A percentile compares a stretch with the other conserved stretches of the same genome.
phyloP scores from a whole-genome alignment of 2,888 invertebrate genomes.

The Cheilosia scutellata region DNA sequence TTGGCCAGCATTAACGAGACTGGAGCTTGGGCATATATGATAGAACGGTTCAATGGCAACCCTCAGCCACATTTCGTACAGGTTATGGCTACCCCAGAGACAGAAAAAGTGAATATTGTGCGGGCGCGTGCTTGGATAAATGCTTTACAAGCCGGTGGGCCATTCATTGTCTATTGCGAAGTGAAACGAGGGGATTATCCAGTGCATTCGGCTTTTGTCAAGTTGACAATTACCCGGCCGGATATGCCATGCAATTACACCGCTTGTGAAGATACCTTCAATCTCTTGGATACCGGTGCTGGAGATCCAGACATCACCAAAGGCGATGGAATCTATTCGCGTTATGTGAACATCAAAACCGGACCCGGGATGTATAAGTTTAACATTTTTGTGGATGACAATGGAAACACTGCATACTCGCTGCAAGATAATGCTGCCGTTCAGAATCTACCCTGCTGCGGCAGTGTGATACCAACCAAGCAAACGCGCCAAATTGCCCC shows the following conservation, averaged over 20 bases:
- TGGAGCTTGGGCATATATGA: constrained; percentile 87
- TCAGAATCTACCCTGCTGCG: constrained; percentile 84
- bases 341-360: constrained; percentile 86
- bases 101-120: constrained; percentile 69
- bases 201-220: constrained; percentile 86
- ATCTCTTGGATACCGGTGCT: constrained; percentile 86
- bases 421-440: constrained; percentile 51
- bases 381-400: constrained; percentile 85
- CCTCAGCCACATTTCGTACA: constrained; percentile 87
- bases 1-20: constrained; percentile 85
- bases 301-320: constrained; percentile 88
- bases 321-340: constrained; percentile 88
- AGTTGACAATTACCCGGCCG: constrained; percentile 84
- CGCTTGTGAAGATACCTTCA: constrained; percentile 83
- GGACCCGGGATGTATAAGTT: constrained; percentile 85
- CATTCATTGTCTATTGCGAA: constrained; percentile 85
- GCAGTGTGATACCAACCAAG: constrained; percentile 84
- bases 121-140: constrained; percentile 85
- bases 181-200: constrained; percentile 86
- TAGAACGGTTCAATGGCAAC: constrained; percentile 86
- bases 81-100: constrained; percentile 86
- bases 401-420: constrained; percentile 85
- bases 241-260: constrained; percentile 77
- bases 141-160: constrained; percentile 81
- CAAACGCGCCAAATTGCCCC: constrained; percentile 84